Conservation (phyloP, 1,140 invertebrate species). For the Dolichoris vasculosae region DNA sequence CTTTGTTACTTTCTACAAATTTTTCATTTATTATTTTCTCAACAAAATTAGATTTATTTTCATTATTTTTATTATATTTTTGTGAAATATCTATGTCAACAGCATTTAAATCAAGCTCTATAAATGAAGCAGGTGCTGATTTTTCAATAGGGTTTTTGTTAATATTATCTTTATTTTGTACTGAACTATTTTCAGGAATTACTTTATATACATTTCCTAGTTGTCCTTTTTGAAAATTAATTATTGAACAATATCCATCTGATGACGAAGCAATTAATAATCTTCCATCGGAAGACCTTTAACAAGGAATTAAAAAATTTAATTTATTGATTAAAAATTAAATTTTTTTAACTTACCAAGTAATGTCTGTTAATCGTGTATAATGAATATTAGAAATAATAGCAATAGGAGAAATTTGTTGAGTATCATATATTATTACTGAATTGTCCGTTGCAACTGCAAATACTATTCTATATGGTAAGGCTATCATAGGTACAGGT, state of each 20-base stretch:
- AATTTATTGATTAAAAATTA: slow-evolving; percentile 1
- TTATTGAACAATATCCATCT: slow-evolving; percentile 95
- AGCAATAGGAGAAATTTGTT: slow-evolving; percentile 89
- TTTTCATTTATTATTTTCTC: slow-evolving; percentile 39
- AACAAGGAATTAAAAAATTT: slow-evolving; percentile 38
- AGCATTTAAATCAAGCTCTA: slow-evolving; percentile 66
- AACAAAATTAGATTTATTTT: slow-evolving; percentile 50
- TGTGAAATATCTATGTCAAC: slow-evolving; percentile 68
- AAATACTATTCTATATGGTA: slow-evolving; percentile 91
- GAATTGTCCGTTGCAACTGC: slow-evolving; percentile 92
- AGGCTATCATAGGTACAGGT: slow-evolving; percentile 74
- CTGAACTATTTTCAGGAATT: slow-evolving; percentile 30
- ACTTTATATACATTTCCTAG: slow-evolving; percentile 82
- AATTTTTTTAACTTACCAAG: slow-evolving; percentile 80
- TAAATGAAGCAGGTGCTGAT: slow-evolving; percentile 39
- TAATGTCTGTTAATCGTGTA: slow-evolving; percentile 91
- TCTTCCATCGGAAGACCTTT: slow-evolving; percentile 87
- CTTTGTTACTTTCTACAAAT: not conserved
- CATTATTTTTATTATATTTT: slow-evolving; percentile 32
- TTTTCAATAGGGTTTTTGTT: slow-evolving; percentile 55
- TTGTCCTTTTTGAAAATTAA: slow-evolving; percentile 88
- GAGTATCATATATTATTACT: slow-evolving; percentile 93
- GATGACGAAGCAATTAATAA: slow-evolving; percentile 92
- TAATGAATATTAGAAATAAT: slow-evolving; percentile 95
- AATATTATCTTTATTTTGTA: slow-evolving; percentile 61